These are phyloP conservation scores for Crotalus viridis DNA, from an alignment of 2,113 vertebrate species.

Conservation along the genomic window DNA sequence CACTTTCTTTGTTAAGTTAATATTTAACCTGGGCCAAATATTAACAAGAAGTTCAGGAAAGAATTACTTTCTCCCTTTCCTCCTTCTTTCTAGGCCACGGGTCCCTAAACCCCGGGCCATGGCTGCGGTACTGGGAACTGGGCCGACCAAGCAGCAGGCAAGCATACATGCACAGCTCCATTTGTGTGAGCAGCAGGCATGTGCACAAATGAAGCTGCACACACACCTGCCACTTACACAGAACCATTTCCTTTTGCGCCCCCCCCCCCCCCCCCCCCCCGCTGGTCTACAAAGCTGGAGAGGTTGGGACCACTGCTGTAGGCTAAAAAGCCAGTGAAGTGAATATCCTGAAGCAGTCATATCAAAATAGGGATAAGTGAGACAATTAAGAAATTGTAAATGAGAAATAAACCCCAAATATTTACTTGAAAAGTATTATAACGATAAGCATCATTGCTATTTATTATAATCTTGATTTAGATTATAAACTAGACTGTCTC, in stretches of 20 bases:
- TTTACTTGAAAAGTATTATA: not conserved
- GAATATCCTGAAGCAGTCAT: not conserved
- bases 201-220: too few relatives aligned
- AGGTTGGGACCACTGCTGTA: not conserved
- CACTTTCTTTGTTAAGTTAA: constrained; percentile 36
- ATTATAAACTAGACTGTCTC: not conserved
- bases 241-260: too few relatives aligned
- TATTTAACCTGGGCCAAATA: constrained; percentile 33
- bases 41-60: constrained; percentile 11
- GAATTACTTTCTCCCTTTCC: not conserved
- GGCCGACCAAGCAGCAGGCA: too few relatives aligned
- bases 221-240: too few relatives aligned
- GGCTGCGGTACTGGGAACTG: too few relatives aligned
- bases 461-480: not conserved
- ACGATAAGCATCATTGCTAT: not conserved
- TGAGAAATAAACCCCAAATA: not conserved
- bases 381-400: not conserved
- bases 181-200: too few relatives aligned
- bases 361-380: not conserved
- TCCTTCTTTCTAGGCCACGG: not conserved
- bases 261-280: accelerated
- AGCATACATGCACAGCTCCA: too few relatives aligned
- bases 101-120: too few relatives aligned
- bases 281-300: too few relatives aligned
- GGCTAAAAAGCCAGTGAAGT: not conserved